Conservation (phyloP, 2,113 vertebrate species). For the Otus sunia region DNA sequence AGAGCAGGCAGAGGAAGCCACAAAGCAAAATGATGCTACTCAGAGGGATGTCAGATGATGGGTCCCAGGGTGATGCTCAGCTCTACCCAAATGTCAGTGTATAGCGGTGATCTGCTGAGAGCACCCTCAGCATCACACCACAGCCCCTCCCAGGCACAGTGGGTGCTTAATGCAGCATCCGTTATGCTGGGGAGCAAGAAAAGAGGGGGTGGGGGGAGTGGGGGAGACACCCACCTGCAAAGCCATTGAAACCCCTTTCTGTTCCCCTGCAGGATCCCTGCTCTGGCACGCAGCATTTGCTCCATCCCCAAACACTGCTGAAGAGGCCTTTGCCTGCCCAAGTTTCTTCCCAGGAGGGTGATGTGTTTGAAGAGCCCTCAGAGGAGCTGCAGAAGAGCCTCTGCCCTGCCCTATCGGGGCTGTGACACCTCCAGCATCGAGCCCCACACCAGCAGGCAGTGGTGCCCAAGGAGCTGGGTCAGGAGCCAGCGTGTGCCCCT, state of each 20-base stretch:
- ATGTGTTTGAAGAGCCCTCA: neutral
- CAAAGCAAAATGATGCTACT: neutral
- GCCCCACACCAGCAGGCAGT: neutral
- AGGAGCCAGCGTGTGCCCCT: rapidly evolving
- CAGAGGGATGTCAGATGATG: neutral
- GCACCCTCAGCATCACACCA: neutral
- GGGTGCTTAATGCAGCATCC: neutral
- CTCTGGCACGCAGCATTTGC: neutral
- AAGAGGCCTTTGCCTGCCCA: neutral
- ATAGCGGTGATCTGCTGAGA: rapidly evolving
- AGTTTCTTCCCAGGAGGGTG: neutral
- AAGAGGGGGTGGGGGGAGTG: too few species aligned
- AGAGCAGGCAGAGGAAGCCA: neutral
- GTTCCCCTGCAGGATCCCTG: neutral
- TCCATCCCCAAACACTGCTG: neutral
- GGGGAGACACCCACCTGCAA: neutral
- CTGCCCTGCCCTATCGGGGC: rapidly evolving
- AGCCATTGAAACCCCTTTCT: neutral
- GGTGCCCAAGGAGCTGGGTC: neutral
- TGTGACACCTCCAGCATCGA: neutral
- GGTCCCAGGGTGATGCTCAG: neutral
- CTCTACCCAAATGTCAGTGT: neutral
- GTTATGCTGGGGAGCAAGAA: neutral
- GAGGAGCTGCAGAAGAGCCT: neutral
- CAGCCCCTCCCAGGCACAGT: neutral